A percentile compares a stretch with the other conserved stretches of the same genome.
phyloP scores from a whole-genome alignment of 1,140 invertebrate genomes.

The Antheraea mylitta region DNA sequence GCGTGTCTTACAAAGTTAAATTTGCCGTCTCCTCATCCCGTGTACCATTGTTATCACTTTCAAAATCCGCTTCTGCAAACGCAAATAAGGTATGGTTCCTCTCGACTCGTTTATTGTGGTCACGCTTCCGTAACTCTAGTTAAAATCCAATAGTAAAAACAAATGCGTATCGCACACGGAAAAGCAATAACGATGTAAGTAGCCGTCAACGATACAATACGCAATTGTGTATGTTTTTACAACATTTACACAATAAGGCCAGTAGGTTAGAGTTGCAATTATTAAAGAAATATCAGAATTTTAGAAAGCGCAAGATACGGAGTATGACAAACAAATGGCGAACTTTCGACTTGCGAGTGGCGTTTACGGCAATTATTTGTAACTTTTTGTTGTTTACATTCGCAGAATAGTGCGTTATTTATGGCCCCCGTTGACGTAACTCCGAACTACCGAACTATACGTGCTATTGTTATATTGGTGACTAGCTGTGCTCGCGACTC shows the following conservation, averaged over 20 bases:
- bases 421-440: no score
- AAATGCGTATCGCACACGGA: not conserved
- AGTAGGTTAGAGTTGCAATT: constrained; percentile 1
- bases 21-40: not conserved
- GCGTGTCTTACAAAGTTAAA: constrained; percentile 8
- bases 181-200: not conserved
- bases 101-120: constrained; percentile 17
- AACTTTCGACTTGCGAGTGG: not conserved
- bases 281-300: constrained; percentile 3
- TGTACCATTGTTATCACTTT: not conserved
- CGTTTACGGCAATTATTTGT: not conserved
- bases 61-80: not conserved
- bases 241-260: not conserved
- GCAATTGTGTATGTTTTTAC: constrained; percentile 1
- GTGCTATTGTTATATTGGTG: no score
- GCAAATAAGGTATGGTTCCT: constrained; percentile 3
- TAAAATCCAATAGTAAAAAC: not conserved
- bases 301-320: constrained; percentile 1
- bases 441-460: no score
- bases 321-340: not conserved
- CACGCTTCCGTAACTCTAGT: constrained; percentile 11
- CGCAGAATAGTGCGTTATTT: no score
- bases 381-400: no score
- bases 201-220: not conserved
- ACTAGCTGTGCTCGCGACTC: no score